Percentiles rank a stretch among this genome's conserved stretches.
Conservation (phyloP, 1,140 invertebrate species). For the Zaprionus ornatus region DNA sequence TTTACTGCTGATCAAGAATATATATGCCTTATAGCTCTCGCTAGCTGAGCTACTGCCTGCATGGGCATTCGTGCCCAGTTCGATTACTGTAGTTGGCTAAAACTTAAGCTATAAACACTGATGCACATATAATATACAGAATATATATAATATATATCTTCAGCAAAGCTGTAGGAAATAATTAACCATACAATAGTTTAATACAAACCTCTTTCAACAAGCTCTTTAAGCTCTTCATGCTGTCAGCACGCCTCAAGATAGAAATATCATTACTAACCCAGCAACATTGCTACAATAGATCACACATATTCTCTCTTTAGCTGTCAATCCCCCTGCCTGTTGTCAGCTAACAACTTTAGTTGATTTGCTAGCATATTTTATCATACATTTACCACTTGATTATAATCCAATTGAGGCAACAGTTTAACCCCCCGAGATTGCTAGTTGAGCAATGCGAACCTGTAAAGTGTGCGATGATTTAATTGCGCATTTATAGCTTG, state of each 20-base stretch:
- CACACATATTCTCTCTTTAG: background rate
- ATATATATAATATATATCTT: background rate
- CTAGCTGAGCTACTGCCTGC: too few species aligned
- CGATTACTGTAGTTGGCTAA: too few species aligned
- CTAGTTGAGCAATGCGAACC: background rate
- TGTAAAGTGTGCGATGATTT: background rate
- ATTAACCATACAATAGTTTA: background rate
- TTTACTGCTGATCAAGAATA: too few species aligned
- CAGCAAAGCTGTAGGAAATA: background rate
- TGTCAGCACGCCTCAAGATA: background rate
- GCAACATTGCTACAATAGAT: background rate
- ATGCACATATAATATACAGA: background rate
- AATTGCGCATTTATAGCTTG: background rate
- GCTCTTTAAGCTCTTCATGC: background rate
- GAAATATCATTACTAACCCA: background rate
- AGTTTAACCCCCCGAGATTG: background rate
- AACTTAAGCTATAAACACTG: too few species aligned
- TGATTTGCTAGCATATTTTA: slow-evolving; percentile 2
- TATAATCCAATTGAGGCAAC: background rate
- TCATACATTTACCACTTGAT: background rate
- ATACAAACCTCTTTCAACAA: background rate
- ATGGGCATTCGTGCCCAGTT: too few species aligned
- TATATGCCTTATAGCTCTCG: too few species aligned
- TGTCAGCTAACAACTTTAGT: background rate
- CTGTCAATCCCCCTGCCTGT: background rate